Conservation (phyloP, 1,140 invertebrate species). For the Drusus annulatus region DNA sequence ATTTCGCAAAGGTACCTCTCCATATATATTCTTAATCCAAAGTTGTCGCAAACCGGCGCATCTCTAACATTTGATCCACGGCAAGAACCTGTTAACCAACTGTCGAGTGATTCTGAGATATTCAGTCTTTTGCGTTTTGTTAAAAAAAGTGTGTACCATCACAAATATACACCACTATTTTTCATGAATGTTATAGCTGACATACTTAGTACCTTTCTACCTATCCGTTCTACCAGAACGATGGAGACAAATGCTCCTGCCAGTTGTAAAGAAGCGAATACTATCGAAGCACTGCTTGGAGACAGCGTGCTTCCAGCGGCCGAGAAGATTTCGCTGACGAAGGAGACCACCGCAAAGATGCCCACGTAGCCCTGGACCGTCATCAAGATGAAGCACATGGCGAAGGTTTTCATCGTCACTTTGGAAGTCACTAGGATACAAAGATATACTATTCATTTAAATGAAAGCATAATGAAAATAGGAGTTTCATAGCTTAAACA, state of each 20-base stretch:
- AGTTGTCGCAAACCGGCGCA: too few species aligned
- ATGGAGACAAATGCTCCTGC: constrained; percentile 58
- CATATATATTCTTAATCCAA: too few species aligned
- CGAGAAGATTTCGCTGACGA: constrained; percentile 45
- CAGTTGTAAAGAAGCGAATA: constrained; percentile 45
- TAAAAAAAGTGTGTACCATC: too few species aligned
- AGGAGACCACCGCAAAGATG: constrained; percentile 50
- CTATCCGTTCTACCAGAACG: constrained; percentile 62
- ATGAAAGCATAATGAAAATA: too few species aligned
- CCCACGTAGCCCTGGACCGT: constrained; percentile 44
- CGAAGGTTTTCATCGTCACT: constrained; percentile 31
- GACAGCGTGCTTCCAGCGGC: constrained; percentile 46
- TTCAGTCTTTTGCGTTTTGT: too few species aligned
- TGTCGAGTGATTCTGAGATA: too few species aligned
- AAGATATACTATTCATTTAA: not conserved
- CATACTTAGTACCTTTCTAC: constrained; percentile 61
- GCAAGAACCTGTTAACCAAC: too few species aligned
- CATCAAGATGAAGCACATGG: constrained; percentile 37
- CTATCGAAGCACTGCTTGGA: constrained; percentile 28
- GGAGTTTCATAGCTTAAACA: too few species aligned
- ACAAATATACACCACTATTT: too few species aligned
- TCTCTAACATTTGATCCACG: too few species aligned
- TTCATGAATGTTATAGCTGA: too few species aligned
- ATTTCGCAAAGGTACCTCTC: too few species aligned
- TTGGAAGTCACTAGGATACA: not conserved